Evolutionary conservation across 2,888 invertebrate genomes (phyloP).

Genomic region (Orchestes rusci): DNA sequence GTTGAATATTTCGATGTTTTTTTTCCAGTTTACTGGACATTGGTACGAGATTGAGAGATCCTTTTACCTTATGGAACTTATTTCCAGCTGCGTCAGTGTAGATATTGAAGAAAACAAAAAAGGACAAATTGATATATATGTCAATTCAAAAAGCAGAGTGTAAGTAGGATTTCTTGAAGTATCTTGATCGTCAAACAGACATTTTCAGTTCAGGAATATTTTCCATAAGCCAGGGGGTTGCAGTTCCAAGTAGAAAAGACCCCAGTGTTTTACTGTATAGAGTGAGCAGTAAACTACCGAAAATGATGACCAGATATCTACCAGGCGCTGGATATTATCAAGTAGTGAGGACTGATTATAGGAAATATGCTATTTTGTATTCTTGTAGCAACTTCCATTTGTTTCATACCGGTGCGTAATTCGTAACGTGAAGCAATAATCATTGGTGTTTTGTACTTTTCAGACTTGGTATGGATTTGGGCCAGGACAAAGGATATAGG

Average conservation of each 20-base stretch:
- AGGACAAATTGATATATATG: conserved; percentile 53
- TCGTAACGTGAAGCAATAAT: too few species aligned
- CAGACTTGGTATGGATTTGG: conserved; percentile 68
- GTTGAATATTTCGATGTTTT: too few species aligned
- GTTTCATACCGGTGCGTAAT: conserved; percentile 51
- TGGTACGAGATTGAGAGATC: conserved; percentile 74
- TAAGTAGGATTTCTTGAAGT: conserved; percentile 40
- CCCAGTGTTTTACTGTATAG: conserved; percentile 50
- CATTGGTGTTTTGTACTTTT: conserved; percentile 27
- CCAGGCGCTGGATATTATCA: conserved; percentile 68
- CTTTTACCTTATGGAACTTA: conserved; percentile 66
- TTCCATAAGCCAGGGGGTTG: conserved; percentile 55
- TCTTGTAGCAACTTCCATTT: conserved; percentile 62
- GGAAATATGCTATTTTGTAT: conserved; percentile 64
- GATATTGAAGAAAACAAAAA: conserved; percentile 50
- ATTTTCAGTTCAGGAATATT: conserved; percentile 53
- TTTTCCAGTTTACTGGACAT: conserved; percentile 55
- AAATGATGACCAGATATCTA: conserved; percentile 56
- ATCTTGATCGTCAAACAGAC: neutral
- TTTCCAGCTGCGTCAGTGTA: conserved; percentile 61
- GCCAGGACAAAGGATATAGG: conserved; percentile 59
- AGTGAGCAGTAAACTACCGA: conserved; percentile 55
- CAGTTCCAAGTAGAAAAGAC: conserved; percentile 46
- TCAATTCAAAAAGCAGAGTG: conserved; percentile 61
- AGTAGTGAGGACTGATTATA: conserved; percentile 66